phyloP scores from a whole-genome alignment of 2,797 vertebrate species.

The Sebastes melanostomus region DNA sequence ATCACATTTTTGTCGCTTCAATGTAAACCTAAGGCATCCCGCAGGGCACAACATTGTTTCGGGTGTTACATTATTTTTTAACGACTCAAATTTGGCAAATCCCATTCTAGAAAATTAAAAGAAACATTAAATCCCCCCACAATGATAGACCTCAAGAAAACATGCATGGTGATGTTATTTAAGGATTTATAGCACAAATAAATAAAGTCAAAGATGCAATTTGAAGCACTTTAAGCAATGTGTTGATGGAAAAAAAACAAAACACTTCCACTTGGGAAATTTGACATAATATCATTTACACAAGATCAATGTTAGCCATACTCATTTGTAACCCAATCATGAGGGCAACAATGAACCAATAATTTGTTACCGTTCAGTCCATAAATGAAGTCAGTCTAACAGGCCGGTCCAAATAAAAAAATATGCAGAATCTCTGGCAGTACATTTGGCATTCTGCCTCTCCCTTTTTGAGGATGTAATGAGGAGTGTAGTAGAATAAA shows the following conservation, averaged over 20 bases:
- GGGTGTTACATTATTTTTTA: background rate
- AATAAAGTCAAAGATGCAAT: conserved; percentile 49
- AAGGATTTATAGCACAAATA: conserved; percentile 51
- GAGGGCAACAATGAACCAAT: background rate
- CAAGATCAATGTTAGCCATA: conserved; percentile 1
- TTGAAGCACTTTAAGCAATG: conserved; percentile 16
- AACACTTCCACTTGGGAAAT: conserved; percentile 6
- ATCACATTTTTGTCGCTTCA: background rate
- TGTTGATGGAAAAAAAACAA: background rate
- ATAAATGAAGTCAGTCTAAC: background rate
- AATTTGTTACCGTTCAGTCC: conserved; percentile 4
- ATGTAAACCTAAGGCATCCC: background rate
- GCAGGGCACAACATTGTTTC: background rate
- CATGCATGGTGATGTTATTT: conserved; percentile 1
- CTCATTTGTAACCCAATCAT: background rate
- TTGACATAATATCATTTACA: conserved; percentile 11
- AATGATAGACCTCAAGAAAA: conserved; percentile 8
- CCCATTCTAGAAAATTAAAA: conserved; percentile 17
- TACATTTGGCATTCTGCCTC: background rate
- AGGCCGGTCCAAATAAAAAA: conserved; percentile 18
- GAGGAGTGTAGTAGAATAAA: background rate
- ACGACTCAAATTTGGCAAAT: conserved; percentile 6
- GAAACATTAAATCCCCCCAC: background rate
- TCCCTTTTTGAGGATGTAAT: conserved; percentile 32
- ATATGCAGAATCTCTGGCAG: conserved; percentile 15